Conservation (phyloP, 2,888 invertebrate genomes). For the Listrodromus nycthemerus region DNA sequence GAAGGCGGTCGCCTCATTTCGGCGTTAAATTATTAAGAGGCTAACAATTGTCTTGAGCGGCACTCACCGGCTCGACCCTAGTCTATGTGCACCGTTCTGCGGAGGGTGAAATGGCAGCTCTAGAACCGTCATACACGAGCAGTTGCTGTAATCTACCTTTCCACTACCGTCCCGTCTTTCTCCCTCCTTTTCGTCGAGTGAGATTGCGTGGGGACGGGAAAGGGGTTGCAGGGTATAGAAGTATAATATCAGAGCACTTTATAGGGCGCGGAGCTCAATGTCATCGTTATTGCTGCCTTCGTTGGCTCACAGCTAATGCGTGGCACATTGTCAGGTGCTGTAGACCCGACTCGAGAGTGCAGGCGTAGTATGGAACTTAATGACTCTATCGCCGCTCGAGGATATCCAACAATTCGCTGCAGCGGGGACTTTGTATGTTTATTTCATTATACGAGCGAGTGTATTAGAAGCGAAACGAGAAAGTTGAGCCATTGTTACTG, state of each 20-base stretch:
- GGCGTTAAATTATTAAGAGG: slow-evolving; percentile 56
- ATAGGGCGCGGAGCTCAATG: slow-evolving; percentile 33
- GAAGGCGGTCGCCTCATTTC: slow-evolving; percentile 49
- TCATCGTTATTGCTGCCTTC: slow-evolving; percentile 29
- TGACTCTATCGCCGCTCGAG: slow-evolving; percentile 39
- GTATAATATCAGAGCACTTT: slow-evolving; percentile 23
- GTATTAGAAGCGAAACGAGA: not conserved
- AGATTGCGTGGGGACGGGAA: no score
- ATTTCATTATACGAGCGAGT: slow-evolving; percentile 4
- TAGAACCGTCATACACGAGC: slow-evolving; percentile 3
- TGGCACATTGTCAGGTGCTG: slow-evolving; percentile 32
- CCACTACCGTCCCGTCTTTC: not conserved
- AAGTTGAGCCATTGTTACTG: not conserved
- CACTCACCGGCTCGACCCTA: slow-evolving; percentile 19
- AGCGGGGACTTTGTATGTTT: not conserved
- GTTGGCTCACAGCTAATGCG: slow-evolving; percentile 23
- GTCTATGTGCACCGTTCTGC: slow-evolving; percentile 3
- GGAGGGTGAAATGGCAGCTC: slow-evolving; percentile 21
- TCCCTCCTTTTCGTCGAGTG: not conserved
- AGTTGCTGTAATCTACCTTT: slow-evolving; percentile 25
- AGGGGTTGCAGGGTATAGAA: slow-evolving; percentile 14
- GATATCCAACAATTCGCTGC: slow-evolving; percentile 4
- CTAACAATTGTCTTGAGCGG: slow-evolving; percentile 36
- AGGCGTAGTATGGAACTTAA: slow-evolving; percentile 15
- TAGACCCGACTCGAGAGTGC: slow-evolving; percentile 7